Base-by-base conservation (phyloP, 2,888 invertebrate species). In the Danaus chrysippus region DNA sequence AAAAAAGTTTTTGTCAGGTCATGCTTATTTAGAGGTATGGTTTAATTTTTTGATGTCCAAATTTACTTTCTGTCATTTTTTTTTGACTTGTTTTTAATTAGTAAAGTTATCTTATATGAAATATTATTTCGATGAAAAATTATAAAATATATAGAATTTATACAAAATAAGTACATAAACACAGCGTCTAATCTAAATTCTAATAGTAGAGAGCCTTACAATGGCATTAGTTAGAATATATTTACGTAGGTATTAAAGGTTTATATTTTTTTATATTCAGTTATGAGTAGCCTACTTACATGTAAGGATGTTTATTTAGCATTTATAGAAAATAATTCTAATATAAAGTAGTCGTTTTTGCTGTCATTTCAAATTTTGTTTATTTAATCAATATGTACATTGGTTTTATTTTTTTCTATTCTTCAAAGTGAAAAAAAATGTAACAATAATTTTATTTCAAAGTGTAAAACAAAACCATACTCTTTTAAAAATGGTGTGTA, bases 221-320 rank as follows among this genome's bases (percentile, higher is more conserved):
- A 49, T 49, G 49, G 49, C 17, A 49, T 49, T 49, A 49, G 17
- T 17, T 49, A 49, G 17, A 49, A 49, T 49, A 49, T 49, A 34
- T 34, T 3, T 34, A 34, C 23, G 23, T 34, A 49, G 49, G 17
- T 49, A 49, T 49, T 6, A 17, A 17, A 49, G 15, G 49, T 49
- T 43, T 49, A 49, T 49, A 17, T 17, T 49, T 49, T 23, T 49
- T 49, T 49, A 49, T 49, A 49, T 49, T 49, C 9, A 49, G 49
- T 49, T 49, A 34, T 17, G 17, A 49, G 49, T 49, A 49, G 17
- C 15, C 46, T 46, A 46, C 49, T 49, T 49, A 17, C 10, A 63
- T 64, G 63, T 66, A 62, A 59, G 43, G 59, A 62, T 62, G 63
- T 66, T 66, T 66, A 13, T 49, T 49, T 49, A 49, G n/a, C 17